These are phyloP conservation scores for Stigmatopora argus DNA, from an alignment of 2,113 vertebrate species.

Conservation along the genomic window DNA sequence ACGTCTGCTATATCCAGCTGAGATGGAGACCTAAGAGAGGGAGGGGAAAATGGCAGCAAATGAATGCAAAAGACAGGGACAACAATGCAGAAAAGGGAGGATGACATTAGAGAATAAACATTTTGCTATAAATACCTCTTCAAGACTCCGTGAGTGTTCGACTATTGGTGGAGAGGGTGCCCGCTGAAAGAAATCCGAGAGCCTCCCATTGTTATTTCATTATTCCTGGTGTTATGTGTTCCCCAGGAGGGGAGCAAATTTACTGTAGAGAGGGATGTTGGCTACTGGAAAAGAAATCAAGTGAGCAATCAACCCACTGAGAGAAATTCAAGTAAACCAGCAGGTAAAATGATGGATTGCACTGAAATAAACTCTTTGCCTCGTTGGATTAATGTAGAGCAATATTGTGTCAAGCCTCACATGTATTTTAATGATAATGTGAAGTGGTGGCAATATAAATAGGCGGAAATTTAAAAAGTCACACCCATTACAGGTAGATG, in stretches of 20 bases:
- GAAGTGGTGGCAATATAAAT: not conserved
- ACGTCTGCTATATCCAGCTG: conserved; percentile 61
- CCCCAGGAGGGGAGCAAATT: conserved; percentile 11
- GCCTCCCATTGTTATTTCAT: conserved; percentile 51
- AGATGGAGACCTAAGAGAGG: conserved; percentile 49
- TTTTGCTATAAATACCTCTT: conserved; percentile 51
- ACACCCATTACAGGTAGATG: not conserved
- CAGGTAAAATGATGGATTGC: conserved; percentile 25
- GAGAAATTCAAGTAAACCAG: conserved; percentile 36
- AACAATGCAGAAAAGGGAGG: conserved; percentile 48
- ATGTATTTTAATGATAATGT: not conserved
- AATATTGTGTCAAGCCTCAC: not conserved
- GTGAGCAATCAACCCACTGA: conserved; percentile 24
- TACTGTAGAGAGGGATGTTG: conserved; percentile 10
- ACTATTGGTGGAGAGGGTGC: conserved; percentile 28
- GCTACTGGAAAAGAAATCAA: conserved; percentile 29
- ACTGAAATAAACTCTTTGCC: conserved; percentile 9
- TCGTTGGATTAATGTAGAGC: not conserved
- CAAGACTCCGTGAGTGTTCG: conserved; percentile 36
- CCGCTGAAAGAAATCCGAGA: conserved; percentile 43
- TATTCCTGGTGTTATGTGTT: conserved; percentile 33
- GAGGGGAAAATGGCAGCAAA: conserved; percentile 43
- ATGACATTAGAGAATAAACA: conserved; percentile 47
- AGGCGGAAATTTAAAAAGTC: not conserved
- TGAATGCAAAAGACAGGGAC: conserved; percentile 55